Base-by-base conservation (phyloP, 1,140 invertebrate genomes). In the Pissodes strobi region DNA sequence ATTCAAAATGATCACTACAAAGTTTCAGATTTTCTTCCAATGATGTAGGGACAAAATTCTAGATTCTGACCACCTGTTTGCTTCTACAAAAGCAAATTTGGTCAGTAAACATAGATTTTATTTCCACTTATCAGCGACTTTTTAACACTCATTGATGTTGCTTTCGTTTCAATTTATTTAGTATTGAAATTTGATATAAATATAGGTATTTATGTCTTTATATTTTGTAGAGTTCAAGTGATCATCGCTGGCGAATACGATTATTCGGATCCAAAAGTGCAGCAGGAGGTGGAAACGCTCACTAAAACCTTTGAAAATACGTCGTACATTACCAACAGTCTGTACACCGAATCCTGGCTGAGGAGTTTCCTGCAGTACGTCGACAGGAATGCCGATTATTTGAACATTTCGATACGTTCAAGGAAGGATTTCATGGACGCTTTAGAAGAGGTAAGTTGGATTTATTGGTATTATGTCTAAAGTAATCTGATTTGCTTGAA, bases 331-430 rank as follows among this genome's bases (percentile, higher is more conserved):
- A 88, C 87, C 1, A 84, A 84, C 9, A 86, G 89, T 0, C 74
- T 91, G 0, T 94, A 94, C 72, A 94, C 93, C 0, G 93, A 96
- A 78, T 96, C 92, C 0, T 98, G 95, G 95, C 76, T 97, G 1
- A 81, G 93, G 56, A 88, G 87, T 25, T 97, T 94, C 72, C 78
- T 93, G 0, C 86, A 85, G 25, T 95, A 94, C 73, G 82, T 90
- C 0, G 84, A 86, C 4, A 80, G 86, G 62, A 92, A 90, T 71
- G 82, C 87, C 59, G 89, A 91, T 30, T 89, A 87, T 72, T 76
- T 90, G 2, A 90, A 91, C 69, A 82, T 87, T 0, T 88, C 90
- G 2, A 87, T 94, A 13, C 83, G 87, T 8, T 86, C 84, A 13
- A 88, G 92, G 79, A 76, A 81, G 30, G 81, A 82, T 18, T 97